Percentiles rank a stretch among this genome's conserved stretches.
Conservation (phyloP, 1,140 invertebrate genomes). For the Lasioglossum albipes region DNA sequence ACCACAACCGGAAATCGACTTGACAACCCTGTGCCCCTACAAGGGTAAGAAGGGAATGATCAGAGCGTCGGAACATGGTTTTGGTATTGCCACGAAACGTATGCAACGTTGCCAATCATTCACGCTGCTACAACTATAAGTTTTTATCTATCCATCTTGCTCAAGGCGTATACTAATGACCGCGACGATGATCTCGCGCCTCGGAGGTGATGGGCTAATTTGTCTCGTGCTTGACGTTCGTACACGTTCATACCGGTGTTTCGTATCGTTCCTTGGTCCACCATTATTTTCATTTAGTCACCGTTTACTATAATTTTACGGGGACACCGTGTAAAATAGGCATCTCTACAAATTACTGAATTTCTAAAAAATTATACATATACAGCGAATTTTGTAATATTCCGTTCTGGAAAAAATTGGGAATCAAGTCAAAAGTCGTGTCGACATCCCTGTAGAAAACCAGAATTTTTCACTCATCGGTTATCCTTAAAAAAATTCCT, state of each 20-base stretch:
- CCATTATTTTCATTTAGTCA: too few species aligned
- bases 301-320: too few species aligned
- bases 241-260: constrained; percentile 29
- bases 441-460: too few species aligned
- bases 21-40: constrained; percentile 1
- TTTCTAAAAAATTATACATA: too few species aligned
- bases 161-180: constrained; percentile 33
- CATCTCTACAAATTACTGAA: too few species aligned
- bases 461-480: too few species aligned
- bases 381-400: too few species aligned
- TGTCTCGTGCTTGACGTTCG: constrained; percentile 25
- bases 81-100: constrained; percentile 19
- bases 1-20: not conserved
- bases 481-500: too few species aligned
- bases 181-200: constrained; percentile 41
- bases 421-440: too few species aligned
- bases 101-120: constrained; percentile 53
- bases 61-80: not conserved
- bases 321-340: too few species aligned
- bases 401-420: too few species aligned
- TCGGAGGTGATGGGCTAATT: constrained; percentile 31
- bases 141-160: constrained; percentile 44
- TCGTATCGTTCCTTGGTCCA: not conserved
- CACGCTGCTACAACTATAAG: not conserved
- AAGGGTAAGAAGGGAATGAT: constrained; percentile 8